phyloP scores from a whole-genome alignment of 1,140 invertebrate species.

The Medauroidea extradentata region DNA sequence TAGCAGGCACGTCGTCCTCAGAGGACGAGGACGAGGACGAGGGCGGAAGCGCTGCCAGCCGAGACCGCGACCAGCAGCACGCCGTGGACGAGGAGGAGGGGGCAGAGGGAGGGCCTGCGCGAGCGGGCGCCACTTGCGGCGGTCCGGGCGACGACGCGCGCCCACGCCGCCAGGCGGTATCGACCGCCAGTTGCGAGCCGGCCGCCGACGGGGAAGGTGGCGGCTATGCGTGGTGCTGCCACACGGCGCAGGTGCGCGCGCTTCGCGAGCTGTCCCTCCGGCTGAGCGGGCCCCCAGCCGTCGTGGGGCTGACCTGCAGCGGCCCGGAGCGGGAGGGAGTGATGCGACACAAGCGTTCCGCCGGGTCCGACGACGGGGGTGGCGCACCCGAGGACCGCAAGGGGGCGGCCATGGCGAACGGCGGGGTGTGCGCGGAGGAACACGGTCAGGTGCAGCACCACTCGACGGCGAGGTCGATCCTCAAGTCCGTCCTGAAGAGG shows the following conservation, averaged over 20 bases:
- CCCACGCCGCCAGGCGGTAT: neutral
- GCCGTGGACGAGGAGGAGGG: neutral
- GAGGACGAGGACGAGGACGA: neutral
- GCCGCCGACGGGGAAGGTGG: neutral
- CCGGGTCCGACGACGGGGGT: neutral
- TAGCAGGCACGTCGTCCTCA: neutral
- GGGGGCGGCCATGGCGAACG: slow-evolving; percentile 35
- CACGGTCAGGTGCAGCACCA: slow-evolving; percentile 29
- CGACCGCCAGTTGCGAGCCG: slow-evolving; percentile 7
- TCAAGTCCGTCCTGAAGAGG: slow-evolving; percentile 55
- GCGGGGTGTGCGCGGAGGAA: slow-evolving; percentile 33
- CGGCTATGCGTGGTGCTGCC: neutral
- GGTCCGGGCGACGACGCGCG: neutral
- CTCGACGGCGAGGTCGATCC: slow-evolving; percentile 36
- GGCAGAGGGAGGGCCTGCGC: neutral
- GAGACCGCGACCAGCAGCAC: neutral
- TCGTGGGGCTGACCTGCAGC: neutral
- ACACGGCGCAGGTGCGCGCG: neutral
- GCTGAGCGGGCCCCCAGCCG: neutral
- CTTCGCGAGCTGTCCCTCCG: neutral
- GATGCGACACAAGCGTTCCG: neutral
- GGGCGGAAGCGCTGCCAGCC: neutral
- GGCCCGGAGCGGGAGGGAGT: neutral
- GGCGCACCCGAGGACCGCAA: neutral
- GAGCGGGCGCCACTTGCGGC: neutral